phyloP scores from a whole-genome alignment of 2,113 vertebrate species.

The Meleagris gallopavo region DNA sequence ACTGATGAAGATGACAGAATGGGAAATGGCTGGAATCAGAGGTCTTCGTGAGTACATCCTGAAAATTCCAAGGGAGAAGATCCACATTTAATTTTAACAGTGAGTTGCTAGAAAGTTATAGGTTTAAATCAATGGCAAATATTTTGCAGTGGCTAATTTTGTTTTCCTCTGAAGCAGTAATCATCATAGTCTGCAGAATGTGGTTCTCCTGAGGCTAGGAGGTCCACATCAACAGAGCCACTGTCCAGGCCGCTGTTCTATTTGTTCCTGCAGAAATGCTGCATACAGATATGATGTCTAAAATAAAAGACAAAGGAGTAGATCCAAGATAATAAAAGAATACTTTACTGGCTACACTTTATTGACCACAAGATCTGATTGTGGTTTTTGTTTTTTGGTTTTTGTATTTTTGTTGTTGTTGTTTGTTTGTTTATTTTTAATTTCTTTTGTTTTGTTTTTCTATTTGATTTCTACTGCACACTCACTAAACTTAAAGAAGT shows the following conservation, averaged over 20 bases:
- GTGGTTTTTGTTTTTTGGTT: not conserved
- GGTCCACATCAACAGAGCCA: constrained; percentile 61
- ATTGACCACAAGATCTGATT: not conserved
- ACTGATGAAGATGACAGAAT: constrained; percentile 10
- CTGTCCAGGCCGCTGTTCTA: constrained; percentile 18
- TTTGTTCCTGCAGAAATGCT: constrained; percentile 41
- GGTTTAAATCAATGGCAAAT: constrained; percentile 77
- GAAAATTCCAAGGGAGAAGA: constrained; percentile 68
- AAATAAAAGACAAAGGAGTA: constrained; percentile 43
- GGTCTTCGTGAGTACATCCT: constrained; percentile 37
- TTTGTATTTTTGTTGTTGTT: too few species aligned
- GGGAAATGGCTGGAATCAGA: constrained; percentile 44
- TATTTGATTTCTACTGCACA: not conserved
- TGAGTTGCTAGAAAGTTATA: constrained; percentile 52
- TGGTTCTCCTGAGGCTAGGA: constrained; percentile 65
- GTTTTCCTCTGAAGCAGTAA: constrained; percentile 49
- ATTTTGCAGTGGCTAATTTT: constrained; percentile 62
- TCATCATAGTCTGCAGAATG: constrained; percentile 65
- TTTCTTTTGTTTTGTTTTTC: not conserved
- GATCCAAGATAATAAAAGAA: constrained; percentile 38
- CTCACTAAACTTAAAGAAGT: not conserved
- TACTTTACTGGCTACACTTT: not conserved
- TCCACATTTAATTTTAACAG: constrained; percentile 69
- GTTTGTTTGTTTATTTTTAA: too few species aligned
- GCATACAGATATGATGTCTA: not conserved